Conservation (phyloP, 1,140 invertebrate species). For the Capitella teleta region DNA sequence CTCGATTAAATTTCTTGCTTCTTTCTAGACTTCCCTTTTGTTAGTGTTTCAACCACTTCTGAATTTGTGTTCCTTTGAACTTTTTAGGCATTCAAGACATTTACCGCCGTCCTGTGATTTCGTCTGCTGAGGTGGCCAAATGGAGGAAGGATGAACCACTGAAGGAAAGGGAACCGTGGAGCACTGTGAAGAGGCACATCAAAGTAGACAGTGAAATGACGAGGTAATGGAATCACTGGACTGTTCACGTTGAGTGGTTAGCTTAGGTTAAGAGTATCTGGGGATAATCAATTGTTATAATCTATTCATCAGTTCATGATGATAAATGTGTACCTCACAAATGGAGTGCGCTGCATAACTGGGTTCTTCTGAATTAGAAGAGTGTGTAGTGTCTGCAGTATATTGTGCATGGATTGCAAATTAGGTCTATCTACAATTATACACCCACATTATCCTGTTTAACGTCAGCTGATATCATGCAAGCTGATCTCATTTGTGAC, state of each 20-base stretch:
- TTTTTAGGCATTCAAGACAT: conserved; percentile 23
- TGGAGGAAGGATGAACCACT: conserved; percentile 24
- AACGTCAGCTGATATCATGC: too few relatives aligned
- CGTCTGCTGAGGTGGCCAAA: conserved; percentile 23
- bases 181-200: conserved; percentile 24
- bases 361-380: background rate
- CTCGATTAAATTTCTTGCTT: too few relatives aligned
- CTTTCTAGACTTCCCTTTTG: too few relatives aligned
- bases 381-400: background rate
- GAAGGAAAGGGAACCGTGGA: conserved; percentile 26
- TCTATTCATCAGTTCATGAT: background rate
- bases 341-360: background rate
- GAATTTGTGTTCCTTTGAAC: too few relatives aligned
- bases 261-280: background rate
- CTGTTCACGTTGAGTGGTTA: background rate
- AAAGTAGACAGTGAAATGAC: conserved; percentile 38
- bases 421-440: too few relatives aligned
- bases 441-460: too few relatives aligned
- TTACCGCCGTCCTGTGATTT: conserved; percentile 25
- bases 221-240: too few relatives aligned
- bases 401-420: too few relatives aligned
- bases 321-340: background rate
- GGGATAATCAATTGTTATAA: background rate
- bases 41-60: too few relatives aligned
- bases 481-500: too few relatives aligned